Base-by-base conservation (phyloP, 2,888 invertebrate species). In the Melanophora roralis region DNA sequence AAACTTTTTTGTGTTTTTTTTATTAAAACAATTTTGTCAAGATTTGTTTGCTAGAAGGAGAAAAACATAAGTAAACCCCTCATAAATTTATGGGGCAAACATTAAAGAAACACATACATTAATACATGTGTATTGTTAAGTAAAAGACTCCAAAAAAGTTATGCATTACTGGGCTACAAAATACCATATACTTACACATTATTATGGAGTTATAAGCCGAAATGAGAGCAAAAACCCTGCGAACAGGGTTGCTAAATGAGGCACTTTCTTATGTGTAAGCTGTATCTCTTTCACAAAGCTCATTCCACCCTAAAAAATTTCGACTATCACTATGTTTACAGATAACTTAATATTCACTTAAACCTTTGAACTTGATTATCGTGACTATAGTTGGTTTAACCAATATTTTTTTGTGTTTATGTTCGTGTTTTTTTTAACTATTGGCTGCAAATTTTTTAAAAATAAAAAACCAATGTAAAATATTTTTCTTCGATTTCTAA, bases 51-150 rank as follows among this genome's bases (percentile, higher is more conserved):
- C 21, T 16, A 16, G 34, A 36, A 43, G 14, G 47, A 34, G 32
- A 57, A 38, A 32, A 34, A 47, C 9, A 36, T 40, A 64, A 74
- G 64, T 64, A 69, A 74, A 74, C 69, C 69, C 65, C 69, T 78
- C 59, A 74, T 78, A 78, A 69, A 78, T 78, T 78, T 78, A 78
- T 78, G 78, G 69, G 74, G 74, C 64, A 59, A 60, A 69, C 64
- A 78, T 38, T 64, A 57, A 62, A 62, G 27, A 16, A 40, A 40
- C 32, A 21, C 1, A 32, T 12, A 62, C 14, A 21, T 6, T 12
- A 21, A 12, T 23, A 9, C 19, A 16, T 45, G 16, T n/a, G 49
- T 16, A 38, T 32, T 23, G 14, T 2, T 27, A 55, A 32, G 36
- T 38, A 21, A 14, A 23, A 5, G 47, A 49, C 62, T 68, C 49